Evolutionary conservation across 2,888 invertebrate genomes (phyloP), one percentile per base, ranked within the genome.

Genomic region (Nymphalis c-album): DNA sequence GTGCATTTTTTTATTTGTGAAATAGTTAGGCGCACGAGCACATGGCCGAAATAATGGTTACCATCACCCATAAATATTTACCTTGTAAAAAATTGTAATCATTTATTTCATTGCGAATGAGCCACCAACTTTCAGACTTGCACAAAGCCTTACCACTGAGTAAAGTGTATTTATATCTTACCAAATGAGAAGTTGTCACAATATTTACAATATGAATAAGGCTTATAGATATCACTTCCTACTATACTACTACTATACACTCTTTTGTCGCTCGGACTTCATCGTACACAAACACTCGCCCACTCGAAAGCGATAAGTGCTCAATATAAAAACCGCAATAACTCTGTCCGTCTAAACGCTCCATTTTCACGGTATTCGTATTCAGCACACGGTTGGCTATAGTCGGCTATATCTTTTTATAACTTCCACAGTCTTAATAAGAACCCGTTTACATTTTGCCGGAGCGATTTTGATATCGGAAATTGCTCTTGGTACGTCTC

Each of bases 381-480:
- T 91, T 87, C 90, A 78, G 78, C 78, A 76, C 80, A 84, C 82
- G 80, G 79, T 68, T 77, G 73, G 73, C 73, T 68, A 67, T 70
- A 69, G 69, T 64, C 67, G 69, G 73, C 73, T 71, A 72, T 74
- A 72, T 76, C 80, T 77, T 78, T 86, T 87, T 84, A 86, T 90
- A 88, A 88, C 86, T 86, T 88, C 85, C 84, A 86, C 84, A 82
- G 83, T 85, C 85, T 83, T 83, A 86, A 80, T 87, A 87, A 86
- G 86, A 83, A 84, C 81, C 31, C 69, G 69, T 69, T 69, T 60
- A 71, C 69, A 71, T 55, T 71, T 69, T 67, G 61, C 64, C 69
- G 66, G 58, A 59, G 22, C 69, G 69, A 67, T 69, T 64, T 58
- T 63, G 61, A 67, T 64, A 64, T 63, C 63, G 60, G 55, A 62